phyloP scores from a whole-genome alignment of 2,888 invertebrate genomes.

The Esperia sulphurella region DNA sequence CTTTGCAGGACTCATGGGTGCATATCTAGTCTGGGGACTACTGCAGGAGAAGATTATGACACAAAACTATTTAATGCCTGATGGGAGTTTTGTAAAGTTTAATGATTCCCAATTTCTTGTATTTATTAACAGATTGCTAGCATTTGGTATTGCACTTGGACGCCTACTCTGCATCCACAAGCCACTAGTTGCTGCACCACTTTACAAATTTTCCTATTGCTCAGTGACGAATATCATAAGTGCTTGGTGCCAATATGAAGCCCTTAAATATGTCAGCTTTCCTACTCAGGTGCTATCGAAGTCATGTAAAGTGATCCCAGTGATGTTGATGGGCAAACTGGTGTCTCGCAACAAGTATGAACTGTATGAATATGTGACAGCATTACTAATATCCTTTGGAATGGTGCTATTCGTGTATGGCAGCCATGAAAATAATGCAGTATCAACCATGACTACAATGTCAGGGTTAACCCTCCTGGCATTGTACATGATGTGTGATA shows the following conservation, averaged over 20 bases:
- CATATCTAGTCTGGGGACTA: conserved; percentile 97
- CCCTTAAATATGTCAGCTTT: conserved; percentile 98
- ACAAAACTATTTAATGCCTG: conserved; percentile 83
- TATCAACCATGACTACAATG: conserved; percentile 84
- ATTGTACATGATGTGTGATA: conserved; percentile 96
- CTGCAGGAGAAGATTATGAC: conserved; percentile 99
- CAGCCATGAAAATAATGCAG: conserved; percentile 82
- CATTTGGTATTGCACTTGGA: conserved; percentile 77
- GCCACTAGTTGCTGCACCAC: conserved; percentile 88
- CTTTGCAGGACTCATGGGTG: conserved; percentile 91
- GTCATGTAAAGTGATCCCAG: conserved; percentile 98
- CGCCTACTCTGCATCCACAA: conserved; percentile 80
- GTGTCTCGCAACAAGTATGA: conserved; percentile 93
- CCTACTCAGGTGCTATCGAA: conserved; percentile 98
- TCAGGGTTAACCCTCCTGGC: conserved; percentile 92
- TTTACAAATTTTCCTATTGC: conserved; percentile 97
- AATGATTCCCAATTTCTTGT: conserved; percentile 98
- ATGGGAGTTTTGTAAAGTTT: conserved; percentile 85
- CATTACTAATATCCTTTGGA: conserved; percentile 92
- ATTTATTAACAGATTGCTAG: conserved; percentile 91
- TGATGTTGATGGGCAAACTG: conserved; percentile 98
- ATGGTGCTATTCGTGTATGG: conserved; percentile 96
- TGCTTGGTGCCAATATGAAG: conserved; percentile 99
- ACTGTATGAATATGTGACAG: conserved; percentile 94
- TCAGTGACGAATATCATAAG: conserved; percentile 98